These are phyloP conservation scores for Agonopterix subpropinquella DNA, from an alignment of 2,888 invertebrate species.

Conservation along the genomic window DNA sequence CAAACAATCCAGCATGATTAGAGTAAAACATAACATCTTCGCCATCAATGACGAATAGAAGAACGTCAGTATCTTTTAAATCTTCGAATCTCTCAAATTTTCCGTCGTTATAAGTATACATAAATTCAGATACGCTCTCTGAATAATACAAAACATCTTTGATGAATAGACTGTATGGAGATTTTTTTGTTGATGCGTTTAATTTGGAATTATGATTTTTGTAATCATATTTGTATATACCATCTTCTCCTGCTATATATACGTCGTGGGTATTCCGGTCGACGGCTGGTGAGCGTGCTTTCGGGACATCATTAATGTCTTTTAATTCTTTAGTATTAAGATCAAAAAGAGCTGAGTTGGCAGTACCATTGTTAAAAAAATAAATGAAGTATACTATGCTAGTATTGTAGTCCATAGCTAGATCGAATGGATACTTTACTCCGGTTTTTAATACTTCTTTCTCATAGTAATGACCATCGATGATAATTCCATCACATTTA, in stretches of 20 bases:
- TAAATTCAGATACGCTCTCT: constrained; percentile 42
- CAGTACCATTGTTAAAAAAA: constrained; percentile 29
- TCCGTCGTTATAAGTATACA: constrained; percentile 37
- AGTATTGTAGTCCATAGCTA: constrained; percentile 44
- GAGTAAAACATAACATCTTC: constrained; percentile 42
- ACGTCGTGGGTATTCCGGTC: constrained; percentile 39
- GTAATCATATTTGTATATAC: no score
- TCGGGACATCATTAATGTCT: constrained; percentile 33
- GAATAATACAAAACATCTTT: constrained; percentile 48
- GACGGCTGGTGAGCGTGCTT: constrained; percentile 52
- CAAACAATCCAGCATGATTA: constrained; percentile 45
- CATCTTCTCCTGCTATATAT: constrained; percentile 51
- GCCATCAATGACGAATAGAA: constrained; percentile 47
- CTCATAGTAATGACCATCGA: no score
- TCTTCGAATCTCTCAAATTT: constrained; percentile 34
- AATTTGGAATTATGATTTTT: constrained; percentile 37
- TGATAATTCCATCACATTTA: no score
- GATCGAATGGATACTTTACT: no score
- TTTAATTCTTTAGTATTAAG: constrained; percentile 44
- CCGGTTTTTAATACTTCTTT: no score
- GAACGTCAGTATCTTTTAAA: constrained; percentile 54
- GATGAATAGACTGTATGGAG: constrained; percentile 49
- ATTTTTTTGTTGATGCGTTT: constrained; percentile 27
- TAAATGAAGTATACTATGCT: constrained; percentile 52
- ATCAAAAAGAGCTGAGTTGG: no score